Evolutionary conservation across 2,113 vertebrate genomes (phyloP), one percentile per base, ranked within the genome.

Genomic region (Lophochroa leadbeateri): DNA sequence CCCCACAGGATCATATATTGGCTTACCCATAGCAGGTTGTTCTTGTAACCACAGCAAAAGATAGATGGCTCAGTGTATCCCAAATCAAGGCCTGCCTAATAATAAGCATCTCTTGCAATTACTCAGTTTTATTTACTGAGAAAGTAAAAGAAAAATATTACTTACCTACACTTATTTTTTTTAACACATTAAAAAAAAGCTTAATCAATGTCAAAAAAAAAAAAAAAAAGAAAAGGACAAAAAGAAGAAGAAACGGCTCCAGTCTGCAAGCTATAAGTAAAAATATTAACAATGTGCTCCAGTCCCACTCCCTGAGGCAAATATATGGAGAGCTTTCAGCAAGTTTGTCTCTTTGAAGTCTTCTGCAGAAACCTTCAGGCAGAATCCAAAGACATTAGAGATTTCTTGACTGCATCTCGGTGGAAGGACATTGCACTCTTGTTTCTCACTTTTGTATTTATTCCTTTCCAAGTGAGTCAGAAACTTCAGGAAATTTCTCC

Each of bases 261-360:
- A 74, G 13, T 69, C 37, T 85, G 23, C 19, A 86, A 43, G 49
- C 12, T 91, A 14, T 28, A 78, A 76, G 16, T 64, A 71, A 71
- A 87, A 72, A 70, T 87, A 91, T 25, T 64, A 93, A 35, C 52
- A 46, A 41, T 63, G 35, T 20, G 23, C 31, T 71, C 24, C 23
- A 75, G 39, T 81, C 24, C 11, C 7, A 14, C 16, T 77, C 37
- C 71, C 71, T 80, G 82, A 88, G 64, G 85, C 46, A 82, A 76
- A 86, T 70, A 77, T 3, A 46, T 70, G 28, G 33, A 67, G 10
- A 63, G 14, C 18, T 94, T 93, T 77, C 85, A 80, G 58, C 67
- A 81, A 83, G 49, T 77, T 67, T 87, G 21, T 76, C 44, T 88
- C 77, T 94, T 79, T 90, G 90, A 92, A 95, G 49, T 90, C 57